Evolutionary conservation across 2,888 invertebrate genomes (phyloP).

Genomic region (Bedellia somnulentella): DNA sequence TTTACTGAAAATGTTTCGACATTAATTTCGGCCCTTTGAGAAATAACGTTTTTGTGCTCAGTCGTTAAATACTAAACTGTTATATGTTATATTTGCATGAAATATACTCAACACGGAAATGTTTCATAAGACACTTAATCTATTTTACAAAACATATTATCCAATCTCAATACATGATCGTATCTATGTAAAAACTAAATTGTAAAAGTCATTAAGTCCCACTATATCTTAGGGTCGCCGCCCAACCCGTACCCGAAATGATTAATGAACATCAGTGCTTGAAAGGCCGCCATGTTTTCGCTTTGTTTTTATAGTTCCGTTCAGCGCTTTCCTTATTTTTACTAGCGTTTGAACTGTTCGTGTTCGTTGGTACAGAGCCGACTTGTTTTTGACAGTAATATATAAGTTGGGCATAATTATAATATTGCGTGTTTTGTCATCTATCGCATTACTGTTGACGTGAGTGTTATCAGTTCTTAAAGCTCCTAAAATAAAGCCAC

Average conservation of each 20-base stretch:
- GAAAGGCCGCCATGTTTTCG: constrained; percentile 32
- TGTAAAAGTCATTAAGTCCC: background rate
- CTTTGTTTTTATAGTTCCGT: constrained; percentile 16
- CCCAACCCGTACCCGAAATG: constrained; percentile 32
- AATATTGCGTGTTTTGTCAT: constrained; percentile 40
- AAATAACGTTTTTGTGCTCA: no score
- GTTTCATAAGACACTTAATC: no score
- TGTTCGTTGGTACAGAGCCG: background rate
- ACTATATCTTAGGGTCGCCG: constrained; percentile 13
- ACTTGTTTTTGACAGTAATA: constrained; percentile 11
- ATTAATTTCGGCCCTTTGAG: constrained; percentile 1
- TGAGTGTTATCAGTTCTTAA: constrained; percentile 34
- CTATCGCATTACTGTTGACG: constrained; percentile 21
- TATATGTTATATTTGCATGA: no score
- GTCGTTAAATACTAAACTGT: no score
- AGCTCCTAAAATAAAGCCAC: no score
- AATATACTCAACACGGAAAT: no score
- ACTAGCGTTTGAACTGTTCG: background rate
- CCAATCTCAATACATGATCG: no score
- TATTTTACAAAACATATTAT: no score
- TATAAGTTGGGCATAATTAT: constrained; percentile 33
- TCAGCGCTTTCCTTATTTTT: constrained; percentile 13
- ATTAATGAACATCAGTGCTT: constrained; percentile 48
- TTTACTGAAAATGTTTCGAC: constrained; percentile 2
- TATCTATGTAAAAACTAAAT: no score